phyloP scores from a whole-genome alignment of 1,140 invertebrate species.

The Asobara japonica region DNA sequence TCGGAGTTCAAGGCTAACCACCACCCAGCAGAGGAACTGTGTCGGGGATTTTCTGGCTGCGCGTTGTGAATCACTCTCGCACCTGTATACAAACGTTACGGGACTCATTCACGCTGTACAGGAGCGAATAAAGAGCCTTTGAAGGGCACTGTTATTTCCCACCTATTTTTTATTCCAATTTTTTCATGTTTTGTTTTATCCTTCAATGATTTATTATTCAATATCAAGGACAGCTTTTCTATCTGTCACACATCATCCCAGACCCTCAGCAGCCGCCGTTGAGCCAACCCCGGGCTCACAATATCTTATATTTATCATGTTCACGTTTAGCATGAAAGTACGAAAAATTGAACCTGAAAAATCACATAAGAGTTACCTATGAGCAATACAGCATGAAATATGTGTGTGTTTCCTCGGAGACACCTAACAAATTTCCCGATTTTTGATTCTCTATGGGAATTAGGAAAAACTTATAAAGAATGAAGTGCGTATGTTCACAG shows the following conservation, averaged over 20 bases:
- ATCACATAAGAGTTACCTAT: too few relatives aligned
- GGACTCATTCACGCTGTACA: slow-evolving; percentile 26
- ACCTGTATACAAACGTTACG: slow-evolving; percentile 26
- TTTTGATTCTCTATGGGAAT: too few relatives aligned
- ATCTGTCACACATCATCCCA: neutral
- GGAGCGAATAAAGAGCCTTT: slow-evolving; percentile 17
- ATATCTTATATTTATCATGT: neutral
- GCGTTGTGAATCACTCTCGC: slow-evolving; percentile 34
- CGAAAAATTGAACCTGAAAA: too few relatives aligned
- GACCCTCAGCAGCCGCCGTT: neutral
- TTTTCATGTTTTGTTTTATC: slow-evolving; percentile 10
- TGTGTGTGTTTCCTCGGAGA: too few relatives aligned
- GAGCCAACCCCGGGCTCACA: neutral
- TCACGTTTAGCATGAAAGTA: neutral
- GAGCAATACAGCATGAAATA: too few relatives aligned
- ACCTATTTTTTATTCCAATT: neutral
- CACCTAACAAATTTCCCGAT: too few relatives aligned
- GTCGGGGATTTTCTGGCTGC: slow-evolving; percentile 34
- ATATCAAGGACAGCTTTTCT: neutral
- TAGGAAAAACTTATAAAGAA: too few relatives aligned
- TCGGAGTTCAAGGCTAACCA: slow-evolving; percentile 60
- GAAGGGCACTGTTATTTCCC: neutral
- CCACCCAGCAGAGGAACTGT: slow-evolving; percentile 41
- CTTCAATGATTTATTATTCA: neutral
- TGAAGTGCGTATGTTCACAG: too few relatives aligned